These are phyloP conservation scores for Drosophila santomea DNA, from an alignment of 1,140 invertebrate species.

Conservation along the genomic window DNA sequence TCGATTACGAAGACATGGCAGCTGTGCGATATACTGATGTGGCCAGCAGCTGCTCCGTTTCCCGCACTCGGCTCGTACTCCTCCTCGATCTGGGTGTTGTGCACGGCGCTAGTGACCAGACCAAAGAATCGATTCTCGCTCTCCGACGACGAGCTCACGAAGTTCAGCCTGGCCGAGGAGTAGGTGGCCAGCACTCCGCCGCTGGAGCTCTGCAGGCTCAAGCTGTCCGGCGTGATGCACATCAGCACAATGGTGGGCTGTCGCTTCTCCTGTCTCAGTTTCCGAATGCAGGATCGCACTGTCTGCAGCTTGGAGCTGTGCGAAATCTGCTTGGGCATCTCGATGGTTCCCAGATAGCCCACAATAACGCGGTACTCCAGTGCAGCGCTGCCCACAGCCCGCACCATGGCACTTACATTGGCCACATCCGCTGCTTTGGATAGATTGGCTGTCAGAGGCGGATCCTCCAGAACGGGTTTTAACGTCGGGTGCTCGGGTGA, in stretches of 20 bases:
- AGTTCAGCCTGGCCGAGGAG: slow-evolving; percentile 93
- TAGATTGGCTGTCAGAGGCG: slow-evolving; percentile 38
- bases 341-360: slow-evolving; percentile 97
- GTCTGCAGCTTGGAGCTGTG: slow-evolving; percentile 90
- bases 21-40: slow-evolving; percentile 90
- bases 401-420: slow-evolving; percentile 84
- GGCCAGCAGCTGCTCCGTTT: slow-evolving; percentile 25
- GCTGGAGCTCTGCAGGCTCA: slow-evolving; percentile 90
- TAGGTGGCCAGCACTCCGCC: slow-evolving; percentile 91
- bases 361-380: slow-evolving; percentile 94
- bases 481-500: slow-evolving; percentile 43
- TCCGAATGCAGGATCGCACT: slow-evolving; percentile 92
- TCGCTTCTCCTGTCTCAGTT: slow-evolving; percentile 94
- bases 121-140: slow-evolving; percentile 97
- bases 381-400: slow-evolving; percentile 85
- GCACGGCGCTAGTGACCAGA: slow-evolving; percentile 92
- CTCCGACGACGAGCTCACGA: slow-evolving; percentile 95
- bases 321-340: slow-evolving; percentile 95
- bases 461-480: slow-evolving; percentile 72
- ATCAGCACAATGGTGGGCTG: slow-evolving; percentile 94
- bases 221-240: slow-evolving; percentile 91
- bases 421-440: slow-evolving; percentile 70
- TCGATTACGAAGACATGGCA: slow-evolving; percentile 98
- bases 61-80: slow-evolving; percentile 62
- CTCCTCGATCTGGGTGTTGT: slow-evolving; percentile 84